phyloP scores from a whole-genome alignment of 2,113 vertebrate genomes.

The Otocyon megalotis region DNA sequence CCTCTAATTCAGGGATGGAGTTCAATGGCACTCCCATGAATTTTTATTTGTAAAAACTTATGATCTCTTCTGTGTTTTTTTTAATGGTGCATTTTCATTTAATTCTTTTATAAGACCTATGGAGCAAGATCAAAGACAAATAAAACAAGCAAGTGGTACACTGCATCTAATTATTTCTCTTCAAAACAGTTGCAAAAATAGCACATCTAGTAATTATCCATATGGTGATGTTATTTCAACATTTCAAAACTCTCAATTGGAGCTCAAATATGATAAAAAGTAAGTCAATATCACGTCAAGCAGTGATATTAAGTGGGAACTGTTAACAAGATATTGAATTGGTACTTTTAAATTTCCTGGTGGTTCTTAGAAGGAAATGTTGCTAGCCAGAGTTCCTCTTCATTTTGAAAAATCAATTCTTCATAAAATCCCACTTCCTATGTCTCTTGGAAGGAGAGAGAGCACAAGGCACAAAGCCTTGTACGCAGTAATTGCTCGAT shows the following conservation, averaged over 20 bases:
- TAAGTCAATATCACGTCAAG: conserved; percentile 57
- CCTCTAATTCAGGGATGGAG: not conserved
- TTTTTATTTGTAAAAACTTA: conserved; percentile 29
- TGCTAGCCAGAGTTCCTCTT: not conserved
- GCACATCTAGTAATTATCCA: conserved; percentile 48
- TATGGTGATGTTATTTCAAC: conserved; percentile 66
- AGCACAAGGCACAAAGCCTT: not conserved
- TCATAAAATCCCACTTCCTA: not conserved
- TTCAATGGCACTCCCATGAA: not conserved
- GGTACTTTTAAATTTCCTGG: not conserved
- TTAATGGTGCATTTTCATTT: conserved; percentile 63
- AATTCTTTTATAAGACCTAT: conserved; percentile 34
- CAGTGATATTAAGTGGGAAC: not conserved
- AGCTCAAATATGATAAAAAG: conserved; percentile 45
- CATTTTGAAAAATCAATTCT: not conserved
- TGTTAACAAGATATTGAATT: conserved; percentile 32
- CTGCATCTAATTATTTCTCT: conserved; percentile 59
- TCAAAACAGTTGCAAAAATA: conserved; percentile 68
- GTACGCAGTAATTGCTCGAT: not conserved
- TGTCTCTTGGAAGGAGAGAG: not conserved
- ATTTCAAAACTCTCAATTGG: conserved; percentile 66
- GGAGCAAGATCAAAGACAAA: conserved; percentile 74
- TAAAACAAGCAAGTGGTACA: conserved; percentile 47
- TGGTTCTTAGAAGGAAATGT: not conserved
- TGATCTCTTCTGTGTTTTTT: not conserved